phyloP scores from a whole-genome alignment of 2,797 vertebrate genomes.

The Choloepus didactylus region DNA sequence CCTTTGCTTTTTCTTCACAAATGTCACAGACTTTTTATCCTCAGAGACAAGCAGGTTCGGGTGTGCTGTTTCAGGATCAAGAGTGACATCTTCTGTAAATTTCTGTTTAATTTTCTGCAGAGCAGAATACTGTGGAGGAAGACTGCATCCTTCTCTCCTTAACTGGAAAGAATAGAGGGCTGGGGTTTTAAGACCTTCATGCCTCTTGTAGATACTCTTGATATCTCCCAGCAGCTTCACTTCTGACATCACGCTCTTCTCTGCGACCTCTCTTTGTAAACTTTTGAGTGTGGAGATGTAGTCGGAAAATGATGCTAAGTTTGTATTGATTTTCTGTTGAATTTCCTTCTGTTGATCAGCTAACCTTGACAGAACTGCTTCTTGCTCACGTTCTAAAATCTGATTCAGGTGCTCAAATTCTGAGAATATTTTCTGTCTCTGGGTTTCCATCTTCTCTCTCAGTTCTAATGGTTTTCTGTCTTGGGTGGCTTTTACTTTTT shows the following conservation, averaged over 20 bases:
- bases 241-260: neutral
- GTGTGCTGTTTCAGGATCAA: neutral
- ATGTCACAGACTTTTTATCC: neutral
- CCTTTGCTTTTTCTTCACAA: too few relatives aligned
- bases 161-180: neutral
- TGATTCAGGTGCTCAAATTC: slow-evolving; percentile 46
- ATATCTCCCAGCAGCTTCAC: too few relatives aligned
- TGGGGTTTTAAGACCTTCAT: neutral
- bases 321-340: neutral
- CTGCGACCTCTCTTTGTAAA: neutral
- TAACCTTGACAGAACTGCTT: neutral
- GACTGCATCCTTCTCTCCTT: too few relatives aligned
- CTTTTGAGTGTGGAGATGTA: neutral
- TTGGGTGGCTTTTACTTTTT: neutral
- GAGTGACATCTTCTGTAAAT: too few relatives aligned
- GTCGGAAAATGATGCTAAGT: neutral
- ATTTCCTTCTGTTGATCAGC: neutral
- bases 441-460: too few relatives aligned
- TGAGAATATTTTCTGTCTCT: neutral
- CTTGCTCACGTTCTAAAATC: neutral
- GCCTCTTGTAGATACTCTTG: neutral
- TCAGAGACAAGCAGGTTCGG: neutral
- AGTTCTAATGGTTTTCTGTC: too few relatives aligned
- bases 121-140: too few relatives aligned
- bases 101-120: too few relatives aligned